Conservation (phyloP, 2,888 invertebrate genomes). For the Drosophila nr. medialis region DNA sequence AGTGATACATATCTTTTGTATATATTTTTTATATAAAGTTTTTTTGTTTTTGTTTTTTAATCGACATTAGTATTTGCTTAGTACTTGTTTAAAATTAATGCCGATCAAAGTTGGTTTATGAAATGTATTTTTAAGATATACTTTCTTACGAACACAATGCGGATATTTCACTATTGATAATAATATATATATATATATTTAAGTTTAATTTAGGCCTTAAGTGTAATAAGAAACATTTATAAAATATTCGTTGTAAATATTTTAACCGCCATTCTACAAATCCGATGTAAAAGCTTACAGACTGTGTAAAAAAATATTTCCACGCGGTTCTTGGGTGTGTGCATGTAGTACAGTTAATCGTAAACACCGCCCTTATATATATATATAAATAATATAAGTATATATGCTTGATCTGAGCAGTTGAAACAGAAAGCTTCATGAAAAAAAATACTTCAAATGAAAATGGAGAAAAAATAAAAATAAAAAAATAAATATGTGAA, state of each 20-base stretch:
- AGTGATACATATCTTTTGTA: conserved; percentile 56
- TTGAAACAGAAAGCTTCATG: not conserved
- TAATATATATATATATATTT: conserved; percentile 12
- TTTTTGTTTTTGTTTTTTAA: conserved; percentile 17
- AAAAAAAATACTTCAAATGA: not conserved
- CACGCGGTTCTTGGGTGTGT: conserved; percentile 19
- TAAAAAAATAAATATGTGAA: not conserved
- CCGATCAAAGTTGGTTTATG: conserved; percentile 55
- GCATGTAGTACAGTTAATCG: conserved; percentile 33
- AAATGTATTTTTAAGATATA: conserved; percentile 60
- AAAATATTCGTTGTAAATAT: conserved; percentile 78
- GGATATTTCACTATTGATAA: conserved; percentile 63
- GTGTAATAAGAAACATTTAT: conserved; percentile 62
- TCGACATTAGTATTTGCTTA: conserved; percentile 48
- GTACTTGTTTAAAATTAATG: conserved; percentile 52
- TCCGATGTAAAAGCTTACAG: conserved; percentile 60
- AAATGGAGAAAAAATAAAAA: not conserved
- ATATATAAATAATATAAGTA: too few relatives aligned
- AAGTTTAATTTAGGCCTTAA: conserved; percentile 32
- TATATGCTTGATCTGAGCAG: not conserved
- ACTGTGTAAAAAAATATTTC: conserved; percentile 68
- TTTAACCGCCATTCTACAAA: conserved; percentile 51
- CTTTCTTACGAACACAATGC: conserved; percentile 70
- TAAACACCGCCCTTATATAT: not conserved
- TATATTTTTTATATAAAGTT: conserved; percentile 50